Base-by-base conservation (phyloP, 2,888 invertebrate genomes). In the Amphipoea lucens region DNA sequence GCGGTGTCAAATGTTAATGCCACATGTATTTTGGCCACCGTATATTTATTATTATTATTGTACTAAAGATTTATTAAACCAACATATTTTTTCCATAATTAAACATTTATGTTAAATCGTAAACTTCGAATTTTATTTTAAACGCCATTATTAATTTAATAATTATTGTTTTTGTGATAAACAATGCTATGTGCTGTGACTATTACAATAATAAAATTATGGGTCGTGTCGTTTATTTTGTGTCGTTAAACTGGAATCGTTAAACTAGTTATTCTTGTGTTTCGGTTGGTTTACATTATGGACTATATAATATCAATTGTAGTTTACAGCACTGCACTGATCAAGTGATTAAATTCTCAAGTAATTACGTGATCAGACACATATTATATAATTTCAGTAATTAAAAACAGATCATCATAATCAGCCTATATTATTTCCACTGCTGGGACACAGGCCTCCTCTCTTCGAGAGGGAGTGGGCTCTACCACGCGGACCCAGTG, bases 21-120 rank as follows among this genome's bases (percentile, higher is more conserved):
- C 90, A 81, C 89, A 89, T 90, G 91, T 92, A 93, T 92, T 92
- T 91, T 91, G 86, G 92, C 91, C 90, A 88, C 91, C 68, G 88
- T 87, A 88, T 92, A 93, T 94, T 94, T 93, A 94, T 94, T 92
- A 90, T 87, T 89, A 92, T 91, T 90, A 91, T 93, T 91, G 84
- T 90, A 78, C 88, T 89, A 88, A 88, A 87, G 86, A 93, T 93
- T 92, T 91, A 91, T 90, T 88, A 85, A 82, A 72, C 68, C 29
- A 75, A 86, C 81, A 83, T 88, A 79, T 88, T 88, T 90, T 90
- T 89, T 88, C 63, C 77, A 85, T 87, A 83, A 84, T 85, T 79
- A 85, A 84, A 72, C 78, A 81, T 87, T 90, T 90, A 91, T 87
- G 83, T 86, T 85, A 51, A 75, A 81, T 83, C 82, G 80, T 90